Base-by-base conservation (phyloP, 1,140 invertebrate species). In the Odontomachus brunneus region DNA sequence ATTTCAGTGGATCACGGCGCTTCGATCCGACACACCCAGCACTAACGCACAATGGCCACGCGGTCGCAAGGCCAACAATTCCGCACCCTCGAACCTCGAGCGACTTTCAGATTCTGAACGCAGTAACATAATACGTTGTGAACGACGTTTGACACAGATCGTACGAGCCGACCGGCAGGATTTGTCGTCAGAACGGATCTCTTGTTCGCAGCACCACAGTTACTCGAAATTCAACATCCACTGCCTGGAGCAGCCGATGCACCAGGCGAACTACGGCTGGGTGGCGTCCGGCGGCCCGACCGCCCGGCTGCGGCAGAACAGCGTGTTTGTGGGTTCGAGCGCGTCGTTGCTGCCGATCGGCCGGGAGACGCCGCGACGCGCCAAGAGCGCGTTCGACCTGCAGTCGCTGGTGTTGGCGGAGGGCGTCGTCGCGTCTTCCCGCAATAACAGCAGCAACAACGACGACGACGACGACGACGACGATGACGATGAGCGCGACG, bases 381-480 rank as follows among this genome's bases (percentile, higher is more conserved):
- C 96, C 1, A 97, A 97, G 85, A 97, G 97, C n/a, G 97, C 97
- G 0, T 96, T 97, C 82, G 97, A 98, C 91, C 95, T 98, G 9
- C 97, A 97, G 88, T 97, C 97, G 4, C 93, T 97, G 53, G 95
- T 97, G 0, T 66, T 89, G 0, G 89, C 85, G 9, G 88, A 89
- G 24, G 81, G 86, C 53, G 82, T 71, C 55, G 67, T 44, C 38
- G 38, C 38, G 38, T 7, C 3, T 0, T 11, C 29, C 29, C 2
- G 29, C 5, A 33, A 71, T 57, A 65, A 11, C 38, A 7, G 9
- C 38, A 83, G 38, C 76, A 89, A 82, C 9, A 65, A 65, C 49
- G 69, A 89, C 49, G 38, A 76, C 82, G 33, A 80, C 5, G 5
- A 11, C 38, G 38, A 44, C 9, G 84, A 38, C 76, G 89, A 82